Base-by-base conservation (phyloP, 2,888 invertebrate species). In the Cephus sareptanus region DNA sequence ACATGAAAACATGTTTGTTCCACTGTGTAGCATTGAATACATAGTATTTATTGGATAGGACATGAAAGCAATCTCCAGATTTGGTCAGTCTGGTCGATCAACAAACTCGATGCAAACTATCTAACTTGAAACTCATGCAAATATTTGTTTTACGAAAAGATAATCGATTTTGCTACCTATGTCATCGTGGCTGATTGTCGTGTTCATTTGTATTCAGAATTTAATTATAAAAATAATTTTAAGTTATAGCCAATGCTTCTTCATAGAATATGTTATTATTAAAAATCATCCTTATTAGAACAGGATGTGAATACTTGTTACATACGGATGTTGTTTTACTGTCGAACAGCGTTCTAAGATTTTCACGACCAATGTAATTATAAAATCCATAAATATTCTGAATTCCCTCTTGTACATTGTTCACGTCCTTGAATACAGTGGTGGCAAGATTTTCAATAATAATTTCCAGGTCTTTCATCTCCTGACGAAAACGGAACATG, bases 371-470 rank as follows among this genome's bases (percentile, higher is more conserved):
- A 0, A 96, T 95, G 85, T 96, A 97, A 89, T 96, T 96, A 87
- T 96, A 94, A 85, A 97, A 94, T 0, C 95, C 94, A 84, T 94
- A 96, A 9, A 98, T 92, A 1, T 96, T 94, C 81, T 96, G 95
- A 12, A 98, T 93, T 0, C 95, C 96, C 87, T 97, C 96, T 85
- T 96, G 96, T 0, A 97, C 94, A 83, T 96, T 96, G 76, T 95
- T 95, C 11, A 97, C 94, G 11, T 95, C 94, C 83, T 95, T 95
- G 88, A 98, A 98, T 0, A 96, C 95, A 0, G 95, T 94, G 74
- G 95, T 94, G 70, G 97, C 95, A 11, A 97, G 93, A 88, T 97
- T 97, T 90, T 97, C 96, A 83, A 97, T 94, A 83, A 96, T 96
- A 83, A 96, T 94, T 91, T 95, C 95, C 77, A 95, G 93, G 83